These are phyloP conservation scores for Formica selysi DNA, from an alignment of 1,140 invertebrate species.

Conservation along the genomic window DNA sequence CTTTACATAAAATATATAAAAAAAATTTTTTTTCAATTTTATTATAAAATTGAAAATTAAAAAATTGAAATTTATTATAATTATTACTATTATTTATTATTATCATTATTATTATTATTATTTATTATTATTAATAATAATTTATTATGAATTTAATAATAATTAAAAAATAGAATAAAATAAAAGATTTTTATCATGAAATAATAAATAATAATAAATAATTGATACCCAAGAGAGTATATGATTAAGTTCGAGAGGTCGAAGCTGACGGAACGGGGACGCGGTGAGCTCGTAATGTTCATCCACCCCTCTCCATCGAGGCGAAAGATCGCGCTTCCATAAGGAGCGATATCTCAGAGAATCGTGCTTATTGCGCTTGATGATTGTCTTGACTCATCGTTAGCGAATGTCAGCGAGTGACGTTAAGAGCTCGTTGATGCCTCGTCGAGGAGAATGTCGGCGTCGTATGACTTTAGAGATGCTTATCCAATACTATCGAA, in stretches of 20 bases:
- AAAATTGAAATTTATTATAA: too few species aligned
- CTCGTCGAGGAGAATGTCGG: slow-evolving; percentile 40
- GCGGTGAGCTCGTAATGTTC: slow-evolving; percentile 70
- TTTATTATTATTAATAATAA: too few species aligned
- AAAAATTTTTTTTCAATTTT: too few species aligned
- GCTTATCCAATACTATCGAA: background rate
- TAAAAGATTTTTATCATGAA: too few species aligned
- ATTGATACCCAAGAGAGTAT: background rate
- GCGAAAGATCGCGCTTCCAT: slow-evolving; percentile 60
- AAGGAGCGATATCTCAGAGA: slow-evolving; percentile 55
- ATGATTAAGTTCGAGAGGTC: slow-evolving; percentile 54
- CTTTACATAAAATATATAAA: too few species aligned
- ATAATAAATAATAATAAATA: background rate
- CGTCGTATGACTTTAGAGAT: background rate
- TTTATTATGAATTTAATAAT: too few species aligned
- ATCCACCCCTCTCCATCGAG: slow-evolving; percentile 24
- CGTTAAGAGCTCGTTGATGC: slow-evolving; percentile 51
- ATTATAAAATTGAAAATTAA: too few species aligned
- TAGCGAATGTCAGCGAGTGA: slow-evolving; percentile 64
- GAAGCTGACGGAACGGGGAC: slow-evolving; percentile 63
- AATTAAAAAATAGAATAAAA: too few species aligned
- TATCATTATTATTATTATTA: too few species aligned
- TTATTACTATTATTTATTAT: too few species aligned
- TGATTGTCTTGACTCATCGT: slow-evolving; percentile 70
- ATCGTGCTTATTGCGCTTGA: slow-evolving; percentile 63